A percentile compares a stretch with the other conserved stretches of the same genome.
Conservation (phyloP, 1,140 invertebrate genomes). For the Rhynchophorus ferrugineus region DNA sequence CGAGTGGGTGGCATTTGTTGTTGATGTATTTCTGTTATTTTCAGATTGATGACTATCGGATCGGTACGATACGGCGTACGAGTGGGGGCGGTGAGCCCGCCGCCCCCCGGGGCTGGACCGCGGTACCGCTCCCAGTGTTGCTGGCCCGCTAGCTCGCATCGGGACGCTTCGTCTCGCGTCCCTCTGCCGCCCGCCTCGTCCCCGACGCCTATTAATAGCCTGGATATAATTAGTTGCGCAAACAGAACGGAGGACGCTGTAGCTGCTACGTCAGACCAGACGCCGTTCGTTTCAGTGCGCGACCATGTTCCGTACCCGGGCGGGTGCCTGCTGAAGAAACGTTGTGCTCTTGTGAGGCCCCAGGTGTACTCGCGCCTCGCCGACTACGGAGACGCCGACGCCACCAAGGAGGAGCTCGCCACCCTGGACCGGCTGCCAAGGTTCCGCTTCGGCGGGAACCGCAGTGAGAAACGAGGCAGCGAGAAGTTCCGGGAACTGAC, state of each 20-base stretch:
- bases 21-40: slow-evolving; percentile 3
- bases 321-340: slow-evolving; percentile 32
- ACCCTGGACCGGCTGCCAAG: slow-evolving; percentile 71
- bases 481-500: slow-evolving; percentile 66
- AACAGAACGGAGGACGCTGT: slow-evolving; percentile 41
- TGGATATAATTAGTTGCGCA: slow-evolving; percentile 42
- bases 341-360: slow-evolving; percentile 29
- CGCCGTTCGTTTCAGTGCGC: slow-evolving; percentile 26
- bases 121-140: slow-evolving; percentile 38
- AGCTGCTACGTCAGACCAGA: slow-evolving; percentile 43
- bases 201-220: slow-evolving; percentile 38
- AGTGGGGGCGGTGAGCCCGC: slow-evolving; percentile 42
- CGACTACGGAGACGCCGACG: slow-evolving; percentile 25
- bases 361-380: slow-evolving; percentile 30
- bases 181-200: slow-evolving; percentile 31
- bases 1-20: background rate
- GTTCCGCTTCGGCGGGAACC: slow-evolving; percentile 63
- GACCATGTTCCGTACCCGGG: slow-evolving; percentile 29
- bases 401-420: slow-evolving; percentile 26
- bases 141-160: slow-evolving; percentile 29
- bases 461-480: slow-evolving; percentile 47
- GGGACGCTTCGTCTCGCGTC: slow-evolving; percentile 38
- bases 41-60: slow-evolving; percentile 49
- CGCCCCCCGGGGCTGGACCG: slow-evolving; percentile 38
- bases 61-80: slow-evolving; percentile 52